These are phyloP conservation scores for Quadroppia sp. DNA, from an alignment of 2,888 invertebrate species.

Conservation along the genomic window DNA sequence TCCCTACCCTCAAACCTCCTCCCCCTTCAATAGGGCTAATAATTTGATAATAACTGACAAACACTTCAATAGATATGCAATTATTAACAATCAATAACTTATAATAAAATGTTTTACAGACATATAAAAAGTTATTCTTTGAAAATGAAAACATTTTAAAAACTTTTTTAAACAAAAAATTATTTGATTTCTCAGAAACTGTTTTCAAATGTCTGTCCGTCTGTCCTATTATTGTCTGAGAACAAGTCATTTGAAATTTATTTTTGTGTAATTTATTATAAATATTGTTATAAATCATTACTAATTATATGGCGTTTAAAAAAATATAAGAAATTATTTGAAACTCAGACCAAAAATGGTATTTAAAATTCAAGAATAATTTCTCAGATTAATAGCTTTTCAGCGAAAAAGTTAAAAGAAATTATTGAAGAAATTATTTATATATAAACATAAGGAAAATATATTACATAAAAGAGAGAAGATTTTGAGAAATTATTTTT, in stretches of 20 bases:
- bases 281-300: conserved; percentile 4
- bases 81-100: conserved; percentile 13
- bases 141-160: too few relatives aligned
- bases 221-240: not conserved
- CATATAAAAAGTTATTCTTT: too few relatives aligned
- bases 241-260: not conserved
- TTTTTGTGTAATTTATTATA: not conserved
- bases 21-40: too few relatives aligned
- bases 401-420: not conserved
- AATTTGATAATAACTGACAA: too few relatives aligned
- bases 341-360: not conserved
- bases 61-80: not conserved
- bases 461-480: too few relatives aligned
- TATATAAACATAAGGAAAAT: too few relatives aligned
- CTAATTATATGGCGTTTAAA: conserved; percentile 13
- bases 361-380: not conserved
- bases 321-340: not conserved
- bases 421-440: too few relatives aligned
- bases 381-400: conserved; percentile 6
- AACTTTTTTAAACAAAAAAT: not conserved
- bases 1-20: too few relatives aligned
- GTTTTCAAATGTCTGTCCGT: not conserved
- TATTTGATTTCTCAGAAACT: not conserved
- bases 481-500: too few relatives aligned
- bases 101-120: not conserved